phyloP scores from a whole-genome alignment of 1,140 invertebrate species.

The Meloidogyne exigua region DNA sequence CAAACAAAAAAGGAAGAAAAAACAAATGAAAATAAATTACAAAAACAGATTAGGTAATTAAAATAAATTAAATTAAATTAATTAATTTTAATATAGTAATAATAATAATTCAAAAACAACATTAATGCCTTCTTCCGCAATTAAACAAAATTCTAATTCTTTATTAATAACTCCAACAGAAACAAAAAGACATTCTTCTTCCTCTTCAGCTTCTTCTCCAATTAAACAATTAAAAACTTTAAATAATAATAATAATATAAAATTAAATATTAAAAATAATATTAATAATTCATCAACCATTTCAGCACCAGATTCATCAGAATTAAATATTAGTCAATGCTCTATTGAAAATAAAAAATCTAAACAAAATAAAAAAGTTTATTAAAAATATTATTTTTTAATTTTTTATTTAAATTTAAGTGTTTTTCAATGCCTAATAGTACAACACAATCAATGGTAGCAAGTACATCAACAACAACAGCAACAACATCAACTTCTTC shows the following conservation, averaged over 20 bases:
- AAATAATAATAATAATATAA: too few species aligned
- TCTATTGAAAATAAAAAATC: not conserved
- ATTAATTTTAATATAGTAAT: too few species aligned
- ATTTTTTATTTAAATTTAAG: not conserved
- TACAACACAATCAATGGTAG: conserved; percentile 4
- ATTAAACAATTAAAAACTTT: too few species aligned
- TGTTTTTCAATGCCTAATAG: not conserved
- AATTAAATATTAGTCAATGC: conserved; percentile 1
- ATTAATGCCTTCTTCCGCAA: too few species aligned
- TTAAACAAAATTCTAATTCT: too few species aligned
- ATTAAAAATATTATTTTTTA: not conserved
- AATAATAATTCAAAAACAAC: too few species aligned
- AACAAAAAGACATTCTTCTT: too few species aligned
- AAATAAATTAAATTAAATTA: too few species aligned
- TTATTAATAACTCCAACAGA: too few species aligned
- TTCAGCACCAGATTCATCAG: not conserved
- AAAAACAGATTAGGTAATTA: not conserved
- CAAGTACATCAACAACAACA: not conserved
- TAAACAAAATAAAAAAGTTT: not conserved
- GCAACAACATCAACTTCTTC: not conserved
- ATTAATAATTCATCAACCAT: not conserved
- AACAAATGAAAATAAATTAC: not conserved
- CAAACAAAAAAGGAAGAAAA: not conserved
- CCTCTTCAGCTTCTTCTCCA: too few species aligned
- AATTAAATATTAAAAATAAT: too few species aligned